These are phyloP conservation scores for Chaitophorus viminalis DNA, from an alignment of 2,888 invertebrate species.

Conservation along the genomic window DNA sequence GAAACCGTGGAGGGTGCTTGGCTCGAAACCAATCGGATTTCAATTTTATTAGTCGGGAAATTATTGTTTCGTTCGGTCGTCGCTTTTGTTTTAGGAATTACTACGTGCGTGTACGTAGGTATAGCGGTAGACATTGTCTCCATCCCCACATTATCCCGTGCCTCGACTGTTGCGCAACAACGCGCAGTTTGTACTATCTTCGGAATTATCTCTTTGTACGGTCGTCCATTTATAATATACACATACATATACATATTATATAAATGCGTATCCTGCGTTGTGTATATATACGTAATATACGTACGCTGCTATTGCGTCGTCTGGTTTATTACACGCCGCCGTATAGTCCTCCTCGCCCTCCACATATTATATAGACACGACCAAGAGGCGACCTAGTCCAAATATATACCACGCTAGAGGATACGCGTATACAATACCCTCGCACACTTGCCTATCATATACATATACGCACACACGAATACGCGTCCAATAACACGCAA, in stretches of 20 bases:
- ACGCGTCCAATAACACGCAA: too few species aligned
- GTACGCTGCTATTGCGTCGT: neutral
- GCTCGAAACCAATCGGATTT: constrained; percentile 31
- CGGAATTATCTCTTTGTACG: constrained; percentile 21
- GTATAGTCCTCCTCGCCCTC: too few species aligned
- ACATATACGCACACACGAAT: too few species aligned
- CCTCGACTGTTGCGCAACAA: neutral
- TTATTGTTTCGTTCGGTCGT: constrained; percentile 14
- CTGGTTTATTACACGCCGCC: constrained; percentile 4
- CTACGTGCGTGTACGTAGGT: neutral
- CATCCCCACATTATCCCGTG: too few species aligned
- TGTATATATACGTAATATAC: neutral
- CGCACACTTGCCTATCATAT: too few species aligned
- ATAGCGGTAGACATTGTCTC: constrained; percentile 1
- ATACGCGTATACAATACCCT: too few species aligned
- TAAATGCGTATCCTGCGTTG: too few species aligned
- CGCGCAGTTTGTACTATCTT: neutral
- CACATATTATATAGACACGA: too few species aligned
- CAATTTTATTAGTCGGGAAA: constrained; percentile 17
- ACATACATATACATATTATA: too few species aligned
- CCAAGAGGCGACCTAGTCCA: too few species aligned
- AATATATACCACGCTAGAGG: too few species aligned
- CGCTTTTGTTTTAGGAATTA: constrained; percentile 19
- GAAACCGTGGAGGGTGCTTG: neutral
- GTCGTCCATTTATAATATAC: too few species aligned